Evolutionary conservation across 2,888 invertebrate genomes (phyloP).

Genomic region (Tipula vernalis): DNA sequence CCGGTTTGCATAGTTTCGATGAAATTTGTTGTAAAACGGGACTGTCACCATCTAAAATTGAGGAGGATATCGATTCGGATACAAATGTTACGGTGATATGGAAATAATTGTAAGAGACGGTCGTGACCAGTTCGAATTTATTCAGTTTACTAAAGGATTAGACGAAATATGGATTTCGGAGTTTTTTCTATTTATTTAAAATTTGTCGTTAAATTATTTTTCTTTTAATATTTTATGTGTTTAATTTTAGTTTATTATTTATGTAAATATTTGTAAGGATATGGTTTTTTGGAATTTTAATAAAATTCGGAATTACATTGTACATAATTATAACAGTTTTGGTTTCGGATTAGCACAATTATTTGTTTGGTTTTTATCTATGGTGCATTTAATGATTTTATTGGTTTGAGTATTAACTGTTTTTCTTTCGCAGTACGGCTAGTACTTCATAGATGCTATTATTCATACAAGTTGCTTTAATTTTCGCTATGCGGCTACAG

Average conservation of each 20-base stretch:
- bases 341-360: not conserved
- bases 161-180: not conserved
- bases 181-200: not conserved
- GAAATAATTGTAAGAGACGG: conserved; percentile 42
- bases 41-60: conserved; percentile 59
- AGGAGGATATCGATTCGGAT: conserved; percentile 73
- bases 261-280: not conserved
- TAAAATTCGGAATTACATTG: not conserved
- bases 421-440: too few relatives aligned
- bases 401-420: too few relatives aligned
- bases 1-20: conserved; percentile 70
- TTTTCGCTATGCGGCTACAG: too few relatives aligned
- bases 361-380: not conserved
- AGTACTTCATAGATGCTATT: too few relatives aligned
- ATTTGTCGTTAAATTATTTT: not conserved
- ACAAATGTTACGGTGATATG: conserved; percentile 68
- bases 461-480: too few relatives aligned
- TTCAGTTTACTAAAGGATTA: not conserved
- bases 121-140: not conserved
- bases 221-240: not conserved
- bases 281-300: not conserved
- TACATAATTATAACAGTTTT: not conserved
- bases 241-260: too few relatives aligned
- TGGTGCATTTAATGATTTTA: too few relatives aligned
- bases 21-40: conserved; percentile 82